A percentile compares a stretch with the other conserved stretches of the same genome.
These are phyloP conservation scores for Sorex maritimensis DNA, from an alignment of 2,797 vertebrate species.

Conservation along the genomic window DNA sequence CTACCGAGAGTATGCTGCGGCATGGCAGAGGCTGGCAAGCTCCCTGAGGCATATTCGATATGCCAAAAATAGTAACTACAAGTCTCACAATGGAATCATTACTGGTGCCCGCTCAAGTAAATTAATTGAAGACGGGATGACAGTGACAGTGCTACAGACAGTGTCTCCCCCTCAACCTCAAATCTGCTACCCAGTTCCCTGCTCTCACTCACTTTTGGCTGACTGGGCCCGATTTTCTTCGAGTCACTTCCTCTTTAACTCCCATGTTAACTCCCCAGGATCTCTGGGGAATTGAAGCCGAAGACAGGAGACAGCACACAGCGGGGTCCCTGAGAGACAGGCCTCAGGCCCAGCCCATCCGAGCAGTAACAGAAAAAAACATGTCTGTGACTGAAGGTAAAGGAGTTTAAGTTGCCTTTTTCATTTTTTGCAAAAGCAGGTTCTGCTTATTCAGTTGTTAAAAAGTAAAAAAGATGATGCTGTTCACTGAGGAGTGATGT, in stretches of 20 bases:
- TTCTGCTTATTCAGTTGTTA: slow-evolving; percentile 72
- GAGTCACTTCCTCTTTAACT: slow-evolving; percentile 30
- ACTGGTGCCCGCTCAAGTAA: too few relatives aligned
- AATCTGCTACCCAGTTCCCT: neutral
- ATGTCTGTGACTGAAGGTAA: slow-evolving; percentile 28
- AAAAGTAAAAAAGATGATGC: slow-evolving; percentile 12
- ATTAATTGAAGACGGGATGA: too few relatives aligned
- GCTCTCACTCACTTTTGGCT: neutral
- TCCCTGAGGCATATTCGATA: too few relatives aligned
- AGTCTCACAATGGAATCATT: too few relatives aligned
- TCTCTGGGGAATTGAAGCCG: slow-evolving; percentile 37
- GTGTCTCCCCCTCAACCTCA: neutral
- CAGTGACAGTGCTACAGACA: too few relatives aligned
- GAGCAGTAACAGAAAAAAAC: slow-evolving; percentile 4
- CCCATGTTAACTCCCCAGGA: slow-evolving; percentile 39
- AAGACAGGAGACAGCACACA: slow-evolving; percentile 40
- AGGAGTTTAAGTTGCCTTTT: slow-evolving; percentile 59
- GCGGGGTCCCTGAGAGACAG: neutral
- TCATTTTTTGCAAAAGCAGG: slow-evolving; percentile 38
- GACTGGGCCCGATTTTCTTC: neutral
- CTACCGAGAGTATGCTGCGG: too few relatives aligned
- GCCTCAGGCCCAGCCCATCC: slow-evolving; percentile 25
- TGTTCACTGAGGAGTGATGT: slow-evolving; percentile 56
- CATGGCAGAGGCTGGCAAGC: too few relatives aligned
- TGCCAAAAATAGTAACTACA: too few relatives aligned